Evolutionary conservation across 2,797 vertebrate species (phyloP).

Genomic region (Leptodactylus fallax): DNA sequence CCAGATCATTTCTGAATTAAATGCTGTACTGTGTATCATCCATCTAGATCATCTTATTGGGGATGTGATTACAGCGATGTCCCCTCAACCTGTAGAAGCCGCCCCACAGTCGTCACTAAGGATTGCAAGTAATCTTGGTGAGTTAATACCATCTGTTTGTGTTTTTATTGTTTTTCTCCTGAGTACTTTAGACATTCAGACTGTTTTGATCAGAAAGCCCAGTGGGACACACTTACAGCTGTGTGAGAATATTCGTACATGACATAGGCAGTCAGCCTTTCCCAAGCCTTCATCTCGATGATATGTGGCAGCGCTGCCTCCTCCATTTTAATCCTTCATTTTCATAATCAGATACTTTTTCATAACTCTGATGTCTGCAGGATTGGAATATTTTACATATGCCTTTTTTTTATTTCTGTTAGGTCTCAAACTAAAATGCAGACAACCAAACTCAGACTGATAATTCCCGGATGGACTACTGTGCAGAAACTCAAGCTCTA

Average conservation of each 20-base stretch:
- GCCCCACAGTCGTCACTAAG: slow-evolving; percentile 3
- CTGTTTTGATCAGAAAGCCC: slow-evolving; percentile 60
- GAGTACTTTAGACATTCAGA: slow-evolving; percentile 44
- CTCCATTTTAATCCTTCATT: slow-evolving; percentile 17
- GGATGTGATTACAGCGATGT: slow-evolving; percentile 19
- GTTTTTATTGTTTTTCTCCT: slow-evolving; percentile 53
- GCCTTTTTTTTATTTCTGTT: background rate
- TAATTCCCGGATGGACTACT: background rate
- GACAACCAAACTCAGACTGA: background rate
- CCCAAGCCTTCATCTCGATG: slow-evolving; percentile 6
- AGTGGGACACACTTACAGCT: slow-evolving; percentile 59
- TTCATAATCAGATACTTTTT: slow-evolving; percentile 14
- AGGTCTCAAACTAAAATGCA: background rate
- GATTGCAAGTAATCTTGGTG: slow-evolving; percentile 35
- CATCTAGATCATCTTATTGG: slow-evolving; percentile 25
- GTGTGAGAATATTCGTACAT: slow-evolving; percentile 58
- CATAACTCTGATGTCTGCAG: background rate
- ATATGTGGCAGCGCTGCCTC: background rate
- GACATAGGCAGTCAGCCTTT: slow-evolving; percentile 26
- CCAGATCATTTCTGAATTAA: background rate
- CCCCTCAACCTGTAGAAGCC: slow-evolving; percentile 34
- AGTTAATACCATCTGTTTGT: slow-evolving; percentile 59
- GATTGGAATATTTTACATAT: slow-evolving; percentile 24
- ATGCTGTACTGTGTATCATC: too few species aligned
- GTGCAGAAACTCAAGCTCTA: background rate